A percentile compares a stretch with the other conserved stretches of the same genome.
Conservation (phyloP, 2,797 vertebrate genomes). For the Halcyon leucocephala region DNA sequence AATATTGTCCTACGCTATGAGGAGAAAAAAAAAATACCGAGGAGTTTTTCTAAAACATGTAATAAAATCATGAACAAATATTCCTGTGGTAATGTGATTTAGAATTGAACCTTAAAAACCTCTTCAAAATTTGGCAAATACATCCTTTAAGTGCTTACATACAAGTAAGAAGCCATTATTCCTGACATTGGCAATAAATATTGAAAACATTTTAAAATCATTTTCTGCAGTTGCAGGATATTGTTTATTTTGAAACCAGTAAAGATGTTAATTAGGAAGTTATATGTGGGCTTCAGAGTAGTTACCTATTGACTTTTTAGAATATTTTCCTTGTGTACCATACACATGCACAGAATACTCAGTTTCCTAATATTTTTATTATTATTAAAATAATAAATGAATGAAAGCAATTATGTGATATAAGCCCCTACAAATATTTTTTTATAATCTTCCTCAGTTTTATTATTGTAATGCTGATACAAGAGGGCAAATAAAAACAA, state of each 20-base stretch:
- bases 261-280: neutral
- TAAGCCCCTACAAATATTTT: neutral
- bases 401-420: neutral
- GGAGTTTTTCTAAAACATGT: conserved; percentile 2
- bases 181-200: conserved; percentile 49
- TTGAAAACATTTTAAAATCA: neutral
- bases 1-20: neutral
- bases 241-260: conserved; percentile 15
- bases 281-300: neutral
- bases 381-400: neutral
- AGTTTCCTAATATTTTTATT: neutral
- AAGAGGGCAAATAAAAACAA: neutral
- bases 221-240: conserved; percentile 7
- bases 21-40: neutral
- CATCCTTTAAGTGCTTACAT: neutral
- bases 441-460: neutral
- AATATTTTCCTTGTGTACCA: neutral
- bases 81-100: conserved; percentile 50
- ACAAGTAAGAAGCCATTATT: neutral
- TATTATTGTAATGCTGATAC: neutral
- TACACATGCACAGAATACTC: neutral
- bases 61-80: conserved; percentile 42
- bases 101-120: conserved; percentile 14
- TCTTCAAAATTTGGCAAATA: conserved; percentile 19
- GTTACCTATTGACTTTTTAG: neutral